Percentiles rank a stretch among this genome's conserved stretches.
phyloP scores from a whole-genome alignment of 2,888 invertebrate genomes.

The Melikaiella ostensackeni region DNA sequence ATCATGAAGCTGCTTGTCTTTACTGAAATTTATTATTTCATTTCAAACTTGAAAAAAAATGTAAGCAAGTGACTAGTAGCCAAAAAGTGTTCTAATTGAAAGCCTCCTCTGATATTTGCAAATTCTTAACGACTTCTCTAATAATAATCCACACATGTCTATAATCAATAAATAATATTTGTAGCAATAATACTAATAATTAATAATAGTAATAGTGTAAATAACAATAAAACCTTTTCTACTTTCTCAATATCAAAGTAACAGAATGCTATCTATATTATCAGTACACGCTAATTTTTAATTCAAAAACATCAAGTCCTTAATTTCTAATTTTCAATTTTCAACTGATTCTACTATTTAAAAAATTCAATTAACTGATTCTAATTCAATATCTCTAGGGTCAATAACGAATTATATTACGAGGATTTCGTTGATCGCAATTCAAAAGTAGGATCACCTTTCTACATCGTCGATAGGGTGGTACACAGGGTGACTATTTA shows the following conservation, averaged over 20 bases:
- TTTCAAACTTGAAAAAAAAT: background rate
- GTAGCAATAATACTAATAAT: constrained; percentile 44
- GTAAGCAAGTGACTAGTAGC: background rate
- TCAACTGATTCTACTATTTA: background rate
- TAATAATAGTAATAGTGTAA: constrained; percentile 41
- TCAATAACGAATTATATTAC: constrained; percentile 56
- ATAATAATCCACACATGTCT: constrained; percentile 46
- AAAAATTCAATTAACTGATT: background rate
- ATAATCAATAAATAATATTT: constrained; percentile 39
- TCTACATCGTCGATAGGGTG: constrained; percentile 68
- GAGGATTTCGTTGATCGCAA: constrained; percentile 67
- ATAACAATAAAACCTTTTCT: constrained; percentile 48
- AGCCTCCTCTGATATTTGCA: constrained; percentile 23
- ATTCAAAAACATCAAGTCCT: too few species aligned
- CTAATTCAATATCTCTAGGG: background rate
- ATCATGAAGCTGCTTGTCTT: constrained; percentile 10
- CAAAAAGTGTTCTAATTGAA: background rate
- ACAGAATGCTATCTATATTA: constrained; percentile 8
- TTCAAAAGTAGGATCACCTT: constrained; percentile 69
- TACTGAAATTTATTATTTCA: too few species aligned
- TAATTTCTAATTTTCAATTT: background rate
- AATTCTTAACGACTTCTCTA: constrained; percentile 37
- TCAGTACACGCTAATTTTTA: background rate
- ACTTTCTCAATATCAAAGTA: constrained; percentile 45
- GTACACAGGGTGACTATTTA: constrained; percentile 65